Evolutionary conservation across 2,797 vertebrate species (phyloP), one percentile per base, ranked within the genome.

Genomic region (Zalophus californianus): DNA sequence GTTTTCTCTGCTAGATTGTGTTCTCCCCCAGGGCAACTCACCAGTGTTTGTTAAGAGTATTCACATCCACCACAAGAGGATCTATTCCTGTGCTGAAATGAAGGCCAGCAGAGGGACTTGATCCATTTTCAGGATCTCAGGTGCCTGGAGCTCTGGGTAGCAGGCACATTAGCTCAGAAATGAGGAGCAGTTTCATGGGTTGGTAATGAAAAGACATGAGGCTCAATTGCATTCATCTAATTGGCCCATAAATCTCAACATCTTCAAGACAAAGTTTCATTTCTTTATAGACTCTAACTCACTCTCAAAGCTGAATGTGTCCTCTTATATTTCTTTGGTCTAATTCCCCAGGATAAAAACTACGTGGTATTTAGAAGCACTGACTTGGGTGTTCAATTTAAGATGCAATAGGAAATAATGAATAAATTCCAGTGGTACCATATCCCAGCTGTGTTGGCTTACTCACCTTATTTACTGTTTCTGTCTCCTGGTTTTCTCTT

Each of bases 91-190:
- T 58, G 32, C 9, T 73, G 83, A 66, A 50, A 72, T 21, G 72
- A 88, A 90, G 93, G 66, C 73, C 58, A 86, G 52, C 44, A 91
- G 44, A 91, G 64, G 75, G 52, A 84, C 5, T 48, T 13, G 70
- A 91, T 86, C 58, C 83, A 77, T 70, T 91, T 95, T 93, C 13
- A 90, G 82, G 50, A 66, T 86, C 75, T 92, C 75, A 96, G 32
- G 85, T 66, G 73, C 86, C n/a, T 77, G 16, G 56, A 50, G 15
- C 70, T 88, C 72, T 77, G 64, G 56, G 77, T 79, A 38, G 27
- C 85, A 58, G 66, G 64, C 3, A 8, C 56, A 20, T 68, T 7
- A 60, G 62, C 58, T 93, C 44, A 70, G 70, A 50, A 86, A 60
- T 73, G 5, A 78, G 13, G 18, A 72, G 32, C 9, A 88, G 72